Evolutionary conservation across 2,113 vertebrate species (phyloP).

Genomic region (Petaurus breviceps): DNA sequence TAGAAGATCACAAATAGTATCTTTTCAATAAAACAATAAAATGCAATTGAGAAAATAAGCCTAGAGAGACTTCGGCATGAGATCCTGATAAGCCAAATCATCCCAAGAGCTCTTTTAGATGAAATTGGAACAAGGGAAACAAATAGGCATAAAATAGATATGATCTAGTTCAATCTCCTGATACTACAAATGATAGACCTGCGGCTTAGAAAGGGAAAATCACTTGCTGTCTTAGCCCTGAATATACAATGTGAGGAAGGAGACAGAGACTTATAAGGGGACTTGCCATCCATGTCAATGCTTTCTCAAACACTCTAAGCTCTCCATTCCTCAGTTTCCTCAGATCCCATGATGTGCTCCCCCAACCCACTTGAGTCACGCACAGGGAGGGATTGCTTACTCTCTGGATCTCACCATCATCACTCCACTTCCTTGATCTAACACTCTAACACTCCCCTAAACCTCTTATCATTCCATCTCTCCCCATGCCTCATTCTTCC

Average conservation of each 20-base stretch:
- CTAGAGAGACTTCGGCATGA: background rate
- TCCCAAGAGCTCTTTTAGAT: background rate
- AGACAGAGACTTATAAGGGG: too few relatives aligned
- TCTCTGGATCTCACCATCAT: background rate
- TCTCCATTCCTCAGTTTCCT: background rate
- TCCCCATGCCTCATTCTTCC: background rate
- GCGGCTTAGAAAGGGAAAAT: background rate
- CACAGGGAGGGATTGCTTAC: too few relatives aligned
- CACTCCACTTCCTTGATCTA: background rate
- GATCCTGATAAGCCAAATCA: background rate
- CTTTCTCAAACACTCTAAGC: background rate
- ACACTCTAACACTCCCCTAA: background rate
- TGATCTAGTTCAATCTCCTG: background rate
- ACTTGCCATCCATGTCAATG: background rate
- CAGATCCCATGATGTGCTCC: background rate
- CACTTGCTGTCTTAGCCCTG: background rate
- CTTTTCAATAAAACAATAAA: background rate
- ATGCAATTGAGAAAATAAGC: background rate
- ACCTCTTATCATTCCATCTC: background rate
- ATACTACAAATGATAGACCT: background rate
- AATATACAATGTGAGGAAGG: background rate
- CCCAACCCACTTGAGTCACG: background rate
- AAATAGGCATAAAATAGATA: background rate
- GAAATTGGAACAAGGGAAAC: background rate
- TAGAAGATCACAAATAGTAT: background rate